Base-by-base conservation (phyloP, 2,888 invertebrate genomes). In the Pandemis cinnamomeana region DNA sequence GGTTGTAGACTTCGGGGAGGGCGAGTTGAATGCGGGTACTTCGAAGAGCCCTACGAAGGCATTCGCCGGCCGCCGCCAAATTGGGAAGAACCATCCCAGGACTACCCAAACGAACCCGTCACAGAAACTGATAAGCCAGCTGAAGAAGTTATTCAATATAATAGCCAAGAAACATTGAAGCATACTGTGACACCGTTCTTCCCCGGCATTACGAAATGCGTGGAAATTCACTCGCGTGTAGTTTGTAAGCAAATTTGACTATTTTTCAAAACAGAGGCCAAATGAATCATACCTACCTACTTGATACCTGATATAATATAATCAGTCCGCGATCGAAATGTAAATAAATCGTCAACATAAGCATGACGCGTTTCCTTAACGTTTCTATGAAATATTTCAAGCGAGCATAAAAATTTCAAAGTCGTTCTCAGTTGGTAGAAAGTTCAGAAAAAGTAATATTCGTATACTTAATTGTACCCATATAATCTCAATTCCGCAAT, bases 1-100 rank as follows among this genome's bases (percentile, higher is more conserved):
- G 73, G 69, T 3, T 73, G 73, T 42, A 42, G 73, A n/a, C 60
- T 73, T 10, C 48, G 48, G 3, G 60, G 64, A n/a, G 73, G 73
- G 11, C 20, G 69, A 8, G 69, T 73, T 0, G 73, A 73, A 15
- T 73, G 73, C 10, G 73, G 73, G 7, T 73, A 73, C 15, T 41
- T 51, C 6, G 42, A 66, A 0, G 69, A 44, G 10, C 73, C 60
- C 8, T 69, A 51, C 1, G 69, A 70, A 13, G 69, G 60, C 6
- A 63, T 73, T 36, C 73, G 73, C 13, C 48, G 73, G 11, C 73
- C 73, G 15, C 73, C 73, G 2, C n/a, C 67, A 8, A 5, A 41
- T 10, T 67, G 67, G 67, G 15, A 67, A 10, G 10, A 1, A 5
- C 3, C 10, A n/a, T n/a, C n/a, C n/a, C 58, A 53, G 8, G 20